A percentile compares a stretch with the other conserved stretches of the same genome.
Evolutionary conservation across 1,140 invertebrate genomes (phyloP).

Genomic region (Eumaeus atala): DNA sequence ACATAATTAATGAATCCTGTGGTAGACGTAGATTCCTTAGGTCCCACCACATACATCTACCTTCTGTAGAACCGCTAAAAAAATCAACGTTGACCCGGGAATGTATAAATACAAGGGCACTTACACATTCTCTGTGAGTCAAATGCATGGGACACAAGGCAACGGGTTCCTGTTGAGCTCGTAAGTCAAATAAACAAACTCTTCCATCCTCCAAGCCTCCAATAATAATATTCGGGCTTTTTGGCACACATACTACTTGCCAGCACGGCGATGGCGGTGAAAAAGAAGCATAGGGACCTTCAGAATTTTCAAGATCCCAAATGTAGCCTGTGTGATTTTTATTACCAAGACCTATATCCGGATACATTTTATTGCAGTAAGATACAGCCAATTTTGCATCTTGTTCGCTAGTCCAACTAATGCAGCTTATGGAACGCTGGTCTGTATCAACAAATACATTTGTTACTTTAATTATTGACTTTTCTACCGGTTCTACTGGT

Average conservation of each 20-base stretch:
- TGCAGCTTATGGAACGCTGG: slow-evolving; percentile 78
- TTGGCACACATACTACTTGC: slow-evolving; percentile 87
- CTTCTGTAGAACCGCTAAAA: slow-evolving; percentile 90
- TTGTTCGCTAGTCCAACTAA: slow-evolving; percentile 88
- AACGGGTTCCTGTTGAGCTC: slow-evolving; percentile 76
- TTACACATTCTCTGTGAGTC: slow-evolving; percentile 82
- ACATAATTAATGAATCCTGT: slow-evolving; percentile 78
- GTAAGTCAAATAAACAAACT: slow-evolving; percentile 84
- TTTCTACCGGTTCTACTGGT: slow-evolving; percentile 76
- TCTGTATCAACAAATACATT: slow-evolving; percentile 83
- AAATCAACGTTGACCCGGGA: slow-evolving; percentile 87
- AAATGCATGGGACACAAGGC: slow-evolving; percentile 70
- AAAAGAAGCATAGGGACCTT: slow-evolving; percentile 80
- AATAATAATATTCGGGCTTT: slow-evolving; percentile 84
- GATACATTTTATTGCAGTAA: slow-evolving; percentile 80
- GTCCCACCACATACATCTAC: slow-evolving; percentile 89
- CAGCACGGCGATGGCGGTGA: slow-evolving; percentile 79
- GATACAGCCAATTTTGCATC: slow-evolving; percentile 84
- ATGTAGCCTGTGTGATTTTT: slow-evolving; percentile 76
- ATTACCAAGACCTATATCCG: slow-evolving; percentile 77
- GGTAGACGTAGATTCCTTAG: slow-evolving; percentile 83
- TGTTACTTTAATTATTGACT: slow-evolving; percentile 79
- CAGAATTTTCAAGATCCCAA: slow-evolving; percentile 89
- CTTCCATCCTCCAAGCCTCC: slow-evolving; percentile 89
- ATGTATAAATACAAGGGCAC: slow-evolving; percentile 81